phyloP scores from a whole-genome alignment of 2,797 vertebrate species.

The Pseudochirops cupreus region DNA sequence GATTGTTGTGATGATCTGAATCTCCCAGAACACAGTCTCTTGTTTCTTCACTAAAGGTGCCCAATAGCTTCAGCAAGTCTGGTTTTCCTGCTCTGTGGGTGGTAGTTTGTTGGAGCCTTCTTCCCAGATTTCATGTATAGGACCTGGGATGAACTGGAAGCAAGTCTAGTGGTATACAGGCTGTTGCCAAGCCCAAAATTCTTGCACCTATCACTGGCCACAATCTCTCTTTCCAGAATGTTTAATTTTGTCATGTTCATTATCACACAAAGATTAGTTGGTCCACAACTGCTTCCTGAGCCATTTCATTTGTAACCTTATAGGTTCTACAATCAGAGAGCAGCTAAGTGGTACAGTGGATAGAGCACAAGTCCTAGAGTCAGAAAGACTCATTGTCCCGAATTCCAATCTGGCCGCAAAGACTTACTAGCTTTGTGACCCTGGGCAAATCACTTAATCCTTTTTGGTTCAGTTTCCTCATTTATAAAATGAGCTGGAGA shows the following conservation, averaged over 20 bases:
- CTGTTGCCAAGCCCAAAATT: too few relatives aligned
- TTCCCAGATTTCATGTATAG: background rate
- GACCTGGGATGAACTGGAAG: background rate
- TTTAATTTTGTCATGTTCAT: too few relatives aligned
- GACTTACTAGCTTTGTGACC: background rate
- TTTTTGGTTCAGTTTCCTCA: background rate
- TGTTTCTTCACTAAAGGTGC: background rate
- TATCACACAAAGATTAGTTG: background rate
- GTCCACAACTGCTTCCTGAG: background rate
- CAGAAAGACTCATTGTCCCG: background rate
- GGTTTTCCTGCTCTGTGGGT: background rate
- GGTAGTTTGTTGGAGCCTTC: background rate
- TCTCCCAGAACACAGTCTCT: background rate
- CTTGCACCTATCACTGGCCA: too few relatives aligned
- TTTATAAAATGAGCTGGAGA: background rate
- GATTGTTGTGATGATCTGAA: background rate
- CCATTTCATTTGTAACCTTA: too few relatives aligned
- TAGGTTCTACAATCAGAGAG: background rate
- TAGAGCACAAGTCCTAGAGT: background rate
- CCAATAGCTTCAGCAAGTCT: background rate
- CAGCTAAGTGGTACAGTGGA: background rate
- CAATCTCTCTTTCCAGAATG: too few relatives aligned
- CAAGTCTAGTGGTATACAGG: too few relatives aligned
- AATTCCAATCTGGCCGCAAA: background rate
- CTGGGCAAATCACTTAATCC: background rate